A percentile compares a stretch with the other conserved stretches of the same genome.
Evolutionary conservation across 2,888 invertebrate genomes (phyloP).

Genomic region (Dolichomitus sp.): DNA sequence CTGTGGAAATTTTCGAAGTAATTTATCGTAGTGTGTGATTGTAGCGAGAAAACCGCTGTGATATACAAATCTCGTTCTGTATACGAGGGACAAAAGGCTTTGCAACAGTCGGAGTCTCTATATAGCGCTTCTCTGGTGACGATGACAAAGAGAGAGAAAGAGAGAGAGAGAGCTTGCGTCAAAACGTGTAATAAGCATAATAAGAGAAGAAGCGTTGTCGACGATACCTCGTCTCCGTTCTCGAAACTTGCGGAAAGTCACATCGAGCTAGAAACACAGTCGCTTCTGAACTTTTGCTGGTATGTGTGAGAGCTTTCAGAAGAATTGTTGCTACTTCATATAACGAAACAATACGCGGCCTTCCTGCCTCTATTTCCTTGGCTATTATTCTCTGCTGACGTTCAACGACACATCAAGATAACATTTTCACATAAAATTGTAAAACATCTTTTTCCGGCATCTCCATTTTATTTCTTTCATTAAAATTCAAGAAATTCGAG

Average conservation of each 20-base stretch:
- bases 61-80: neutral
- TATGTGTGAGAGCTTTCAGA: constrained; percentile 5
- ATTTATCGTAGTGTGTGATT: constrained; percentile 5
- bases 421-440: constrained; percentile 2
- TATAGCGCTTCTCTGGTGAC: neutral
- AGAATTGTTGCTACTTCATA: constrained; percentile 11
- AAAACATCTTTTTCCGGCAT: neutral
- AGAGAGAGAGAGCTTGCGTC: neutral
- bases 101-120: neutral
- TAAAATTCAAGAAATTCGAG: neutral
- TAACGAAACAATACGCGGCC: constrained; percentile 27
- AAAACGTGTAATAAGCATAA: constrained; percentile 41
- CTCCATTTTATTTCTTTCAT: neutral
- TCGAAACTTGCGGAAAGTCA: constrained; percentile 16
- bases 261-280: neutral
- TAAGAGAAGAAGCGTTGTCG: constrained; percentile 20
- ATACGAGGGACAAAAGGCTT: neutral
- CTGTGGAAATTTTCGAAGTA: neutral
- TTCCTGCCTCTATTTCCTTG: neutral
- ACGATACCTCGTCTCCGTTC: constrained; percentile 2
- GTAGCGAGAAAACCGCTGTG: neutral
- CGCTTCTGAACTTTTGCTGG: neutral
- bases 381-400: neutral
- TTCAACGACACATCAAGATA: neutral
- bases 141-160: neutral